Base-by-base conservation (phyloP, 2,888 invertebrate genomes). In the Eupsilia transversa region DNA sequence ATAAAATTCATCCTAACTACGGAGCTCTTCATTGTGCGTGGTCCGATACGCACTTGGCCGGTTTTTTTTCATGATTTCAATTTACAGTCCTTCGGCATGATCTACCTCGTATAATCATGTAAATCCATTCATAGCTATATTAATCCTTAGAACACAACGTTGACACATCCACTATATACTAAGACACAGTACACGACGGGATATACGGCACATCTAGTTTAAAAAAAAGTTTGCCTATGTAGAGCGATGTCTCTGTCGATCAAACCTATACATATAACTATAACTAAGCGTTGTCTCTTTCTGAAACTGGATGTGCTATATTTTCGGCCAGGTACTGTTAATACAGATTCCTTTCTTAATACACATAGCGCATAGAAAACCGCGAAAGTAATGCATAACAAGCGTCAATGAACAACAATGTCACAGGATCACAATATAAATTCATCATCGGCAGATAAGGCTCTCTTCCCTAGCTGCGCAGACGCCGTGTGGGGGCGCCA, bases 401-500 rank as follows among this genome's bases (percentile, higher is more conserved):
- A 81, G 80, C 81, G 77, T 80, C 77, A 85, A 82, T 80, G 60
- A 84, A 85, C 79, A 86, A 85, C 87, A 86, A 80, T 69, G 69
- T 69, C 79, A 84, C 81, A 82, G 75, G 74, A 84, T 84, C 77
- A 77, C 80, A 79, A 80, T 79, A 80, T 79, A 79, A 87, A 80
- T 84, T 87, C 89, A 96, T 96, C 95, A 96, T 96, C 96, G 96
- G 87, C 96, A 96, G 77, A 96, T 96, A 54, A 96, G 94, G 85
- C 96, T 96, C 76, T 96, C 96, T 84, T 96, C 96, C 52, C 96
- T 91, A 0, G 96, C 98, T 3, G 96, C 96, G 94, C 99, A 99
- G 77, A 97, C 97, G 61, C 98, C 98, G 90, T 98, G 98, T 0
- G 99, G 97, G 7, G 98, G 97, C 3, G 99, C 98, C 41, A 99